phyloP scores from a whole-genome alignment of 2,888 invertebrate genomes.

The Caenorhabditis japonica region DNA sequence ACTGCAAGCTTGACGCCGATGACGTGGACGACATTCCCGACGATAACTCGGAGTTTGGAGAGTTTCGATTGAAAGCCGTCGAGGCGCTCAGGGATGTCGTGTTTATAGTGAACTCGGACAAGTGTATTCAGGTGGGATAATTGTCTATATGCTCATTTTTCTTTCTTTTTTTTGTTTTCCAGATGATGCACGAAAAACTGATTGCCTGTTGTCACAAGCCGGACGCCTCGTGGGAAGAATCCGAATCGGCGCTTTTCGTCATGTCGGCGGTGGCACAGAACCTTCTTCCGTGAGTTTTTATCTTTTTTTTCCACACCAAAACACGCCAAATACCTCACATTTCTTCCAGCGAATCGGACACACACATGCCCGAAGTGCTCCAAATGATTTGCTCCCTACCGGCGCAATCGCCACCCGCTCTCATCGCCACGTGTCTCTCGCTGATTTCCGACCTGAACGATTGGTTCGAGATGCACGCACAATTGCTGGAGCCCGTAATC shows the following conservation, averaged over 20 bases:
- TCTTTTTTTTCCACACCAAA: too few species aligned
- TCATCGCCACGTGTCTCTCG: slow-evolving; percentile 86
- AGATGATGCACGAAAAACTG: slow-evolving; percentile 45
- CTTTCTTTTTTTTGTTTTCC: slow-evolving; percentile 20
- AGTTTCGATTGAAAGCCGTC: slow-evolving; percentile 83
- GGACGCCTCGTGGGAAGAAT: slow-evolving; percentile 85
- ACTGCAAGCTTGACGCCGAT: slow-evolving; percentile 96
- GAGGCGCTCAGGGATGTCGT: slow-evolving; percentile 96
- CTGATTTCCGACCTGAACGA: slow-evolving; percentile 83
- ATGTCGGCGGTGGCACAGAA: slow-evolving; percentile 86
- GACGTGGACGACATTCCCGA: slow-evolving; percentile 87
- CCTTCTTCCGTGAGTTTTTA: slow-evolving; percentile 87
- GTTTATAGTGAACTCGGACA: slow-evolving; percentile 92
- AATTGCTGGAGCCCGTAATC: slow-evolving; percentile 59
- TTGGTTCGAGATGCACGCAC: slow-evolving; percentile 91
- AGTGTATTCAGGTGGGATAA: slow-evolving; percentile 84
- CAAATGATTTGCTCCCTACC: slow-evolving; percentile 90
- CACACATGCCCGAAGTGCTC: slow-evolving; percentile 92
- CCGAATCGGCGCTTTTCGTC: slow-evolving; percentile 92
- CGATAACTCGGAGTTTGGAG: slow-evolving; percentile 86
- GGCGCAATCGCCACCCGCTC: slow-evolving; percentile 86
- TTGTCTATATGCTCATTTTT: too few species aligned
- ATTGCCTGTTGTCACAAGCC: slow-evolving; percentile 78
- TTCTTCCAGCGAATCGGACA: slow-evolving; percentile 86
- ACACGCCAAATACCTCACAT: too few species aligned